These are phyloP conservation scores for Rhegmatorhina hoffmannsi DNA, from an alignment of 2,113 vertebrate genomes.

Conservation along the genomic window DNA sequence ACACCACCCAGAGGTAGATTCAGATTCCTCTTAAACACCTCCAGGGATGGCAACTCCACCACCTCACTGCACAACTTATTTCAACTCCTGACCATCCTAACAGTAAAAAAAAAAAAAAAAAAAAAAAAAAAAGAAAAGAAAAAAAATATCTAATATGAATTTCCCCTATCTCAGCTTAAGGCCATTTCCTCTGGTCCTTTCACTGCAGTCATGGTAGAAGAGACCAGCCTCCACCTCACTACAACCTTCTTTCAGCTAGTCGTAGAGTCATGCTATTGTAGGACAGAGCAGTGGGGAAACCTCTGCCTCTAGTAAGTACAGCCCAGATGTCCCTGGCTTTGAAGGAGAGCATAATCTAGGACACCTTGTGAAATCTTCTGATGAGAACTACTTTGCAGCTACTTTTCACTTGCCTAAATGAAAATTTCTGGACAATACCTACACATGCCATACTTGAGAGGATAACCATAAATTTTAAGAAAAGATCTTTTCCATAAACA, in stretches of 20 bases:
- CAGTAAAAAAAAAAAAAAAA: not conserved
- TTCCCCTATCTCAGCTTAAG: not conserved
- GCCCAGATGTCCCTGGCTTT: not conserved
- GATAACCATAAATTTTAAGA: not conserved
- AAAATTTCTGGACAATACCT: not conserved
- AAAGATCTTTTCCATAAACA: not conserved
- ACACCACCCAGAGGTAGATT: not conserved
- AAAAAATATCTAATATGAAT: not conserved
- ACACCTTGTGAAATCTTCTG: not conserved
- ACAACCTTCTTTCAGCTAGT: not conserved
- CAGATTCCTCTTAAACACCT: not conserved
- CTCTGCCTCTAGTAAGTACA: not conserved
- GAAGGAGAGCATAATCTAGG: not conserved
- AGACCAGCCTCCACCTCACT: not conserved
- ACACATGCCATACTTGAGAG: not conserved
- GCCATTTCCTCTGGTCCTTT: not conserved
- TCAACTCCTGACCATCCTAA: not conserved
- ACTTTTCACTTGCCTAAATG: not conserved
- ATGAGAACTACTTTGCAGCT: not conserved
- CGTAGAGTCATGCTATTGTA: not conserved
- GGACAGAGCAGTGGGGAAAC: not conserved
- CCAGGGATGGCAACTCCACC: not conserved
- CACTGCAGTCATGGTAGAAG: not conserved
- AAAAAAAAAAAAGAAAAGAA: not conserved
- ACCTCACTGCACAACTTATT: not conserved